Evolutionary conservation across 2,888 invertebrate genomes (phyloP), one percentile per base, ranked within the genome.

Genomic region (Sturmia bella): DNA sequence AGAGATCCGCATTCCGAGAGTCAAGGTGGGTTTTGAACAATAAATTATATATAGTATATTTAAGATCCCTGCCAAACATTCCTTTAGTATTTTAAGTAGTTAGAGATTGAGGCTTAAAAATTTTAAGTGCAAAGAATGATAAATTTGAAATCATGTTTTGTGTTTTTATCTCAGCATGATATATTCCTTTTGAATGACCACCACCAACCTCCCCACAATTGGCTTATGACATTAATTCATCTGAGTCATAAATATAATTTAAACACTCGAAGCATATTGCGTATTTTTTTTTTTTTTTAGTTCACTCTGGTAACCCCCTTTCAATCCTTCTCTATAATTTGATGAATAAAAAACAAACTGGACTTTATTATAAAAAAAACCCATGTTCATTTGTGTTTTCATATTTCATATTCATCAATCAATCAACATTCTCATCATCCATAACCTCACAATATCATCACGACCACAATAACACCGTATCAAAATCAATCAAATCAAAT

Each of bases 1-100:
- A 92, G 95, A 77, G 96, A 96, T 90, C 95, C 95, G 13, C 95
- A 95, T 91, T 95, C 95, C 2, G 96, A 96, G 90, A 95, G 95
- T 89, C 96, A 96, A 95, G 96, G 95, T 95, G 93, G 39, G 83
- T 84, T 15, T 56, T 24, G 2, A n/a, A n/a, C 32, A 15, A 63
- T n/a, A 9, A 17, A 4, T 45, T 9, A 63, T 37, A n/a, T 13
- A 37, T 19, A 87, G 12, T 13, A 37, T 19, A 87, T 84, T 68
- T 73, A 73, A 82, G 37, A 7, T 48, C 77, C 81, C 64, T 74
- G 75, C 21, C 41, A 70, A 75, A 69, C 72, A 72, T 66, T 61
- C 75, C 84, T 80, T 73, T 83, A 73, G 48, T 24, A 13, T 39
- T 37, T 13, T n/a, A 27, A 74, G 50, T 76, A 72, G 78, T 73